Base-by-base conservation (phyloP, 1,140 invertebrate genomes). In the Scaptomyza graminum region DNA sequence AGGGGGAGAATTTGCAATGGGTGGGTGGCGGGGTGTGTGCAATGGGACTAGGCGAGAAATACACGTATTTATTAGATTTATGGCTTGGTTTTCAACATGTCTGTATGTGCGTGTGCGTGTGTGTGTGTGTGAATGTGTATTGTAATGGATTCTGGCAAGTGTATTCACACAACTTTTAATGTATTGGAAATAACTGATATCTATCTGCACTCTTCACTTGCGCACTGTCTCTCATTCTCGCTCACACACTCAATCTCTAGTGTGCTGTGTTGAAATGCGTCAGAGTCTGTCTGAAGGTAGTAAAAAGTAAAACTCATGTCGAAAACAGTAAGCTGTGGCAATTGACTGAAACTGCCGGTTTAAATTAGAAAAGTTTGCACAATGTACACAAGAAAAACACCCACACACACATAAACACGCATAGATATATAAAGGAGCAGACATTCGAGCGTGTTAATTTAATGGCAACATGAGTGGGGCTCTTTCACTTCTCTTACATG, bases 11-110 rank as follows among this genome's bases (percentile, higher is more conserved):
- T 22, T 22, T 22, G 28, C 51, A 22, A 2, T 22, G 25, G 12
- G 18, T 13, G 49, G 18, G 4, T 22, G 5, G 43, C 2, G 41
- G 8, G 15, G n/a, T n/a, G n/a, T 1, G 25, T 9, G 44, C 4
- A 7, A 46, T 3, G 25, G 25, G 50, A 60, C 37, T 76, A 28
- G 50, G 63, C 39, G 74, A 71, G 74, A 81, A 82, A 68, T 55
- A 85, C 82, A 85, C 75, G 83, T 88, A 87, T 82, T 87, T 87
- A 87, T 87, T 87, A 87, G 82, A 87, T 87, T 87, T 87, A 87
- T 87, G 82, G 83, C 83, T 69, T 69, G 47, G 63, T 68, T 81
- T 34, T 77, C 74, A 71, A 54, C 57, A 57, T 57, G 4, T 22
- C 11, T 69, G 11, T 67, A 51, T 70, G 52, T 75, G 54, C 59